Evolutionary conservation across 2,797 vertebrate genomes (phyloP).

Genomic region (Danio jaintianensis): DNA sequence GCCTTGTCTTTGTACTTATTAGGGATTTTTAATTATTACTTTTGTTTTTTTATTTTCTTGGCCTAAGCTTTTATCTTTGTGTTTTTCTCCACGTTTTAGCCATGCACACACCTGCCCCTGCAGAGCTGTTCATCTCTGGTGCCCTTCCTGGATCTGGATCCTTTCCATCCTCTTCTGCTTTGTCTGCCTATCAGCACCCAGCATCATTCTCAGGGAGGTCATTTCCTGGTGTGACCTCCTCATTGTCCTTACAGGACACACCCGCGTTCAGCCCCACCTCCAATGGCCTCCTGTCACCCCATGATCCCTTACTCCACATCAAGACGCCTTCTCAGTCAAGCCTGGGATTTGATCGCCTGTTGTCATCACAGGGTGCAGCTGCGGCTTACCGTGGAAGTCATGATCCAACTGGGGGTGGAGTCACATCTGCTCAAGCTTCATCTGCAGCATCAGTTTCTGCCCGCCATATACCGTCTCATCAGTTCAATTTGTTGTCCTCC

Average conservation of each 20-base stretch:
- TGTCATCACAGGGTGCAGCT: slow-evolving; percentile 84
- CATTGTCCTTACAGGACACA: slow-evolving; percentile 90
- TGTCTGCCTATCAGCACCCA: slow-evolving; percentile 95
- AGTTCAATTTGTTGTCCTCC: slow-evolving; percentile 92
- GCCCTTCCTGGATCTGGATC: slow-evolving; percentile 92
- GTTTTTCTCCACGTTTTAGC: slow-evolving; percentile 72
- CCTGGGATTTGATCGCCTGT: slow-evolving; percentile 89
- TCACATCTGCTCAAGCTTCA: slow-evolving; percentile 77
- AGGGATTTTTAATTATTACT: too few relatives aligned
- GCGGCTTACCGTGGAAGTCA: slow-evolving; percentile 83
- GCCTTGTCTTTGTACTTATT: too few relatives aligned
- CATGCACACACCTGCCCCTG: slow-evolving; percentile 94
- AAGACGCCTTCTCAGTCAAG: slow-evolving; percentile 90
- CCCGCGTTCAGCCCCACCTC: slow-evolving; percentile 94
- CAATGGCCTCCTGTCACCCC: slow-evolving; percentile 93
- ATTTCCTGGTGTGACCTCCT: slow-evolving; percentile 87
- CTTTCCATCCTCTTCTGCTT: slow-evolving; percentile 92
- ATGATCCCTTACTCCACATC: slow-evolving; percentile 92
- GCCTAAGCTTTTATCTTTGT: slow-evolving; percentile 45
- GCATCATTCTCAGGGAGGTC: slow-evolving; percentile 92
- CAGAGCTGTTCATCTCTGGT: slow-evolving; percentile 95
- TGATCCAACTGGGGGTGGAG: slow-evolving; percentile 81
- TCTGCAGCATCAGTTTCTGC: slow-evolving; percentile 76
- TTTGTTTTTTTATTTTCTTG: slow-evolving; percentile 22
- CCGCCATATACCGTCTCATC: slow-evolving; percentile 87